Conservation (phyloP, 2,113 vertebrate species). For the Varanus salvator region DNA sequence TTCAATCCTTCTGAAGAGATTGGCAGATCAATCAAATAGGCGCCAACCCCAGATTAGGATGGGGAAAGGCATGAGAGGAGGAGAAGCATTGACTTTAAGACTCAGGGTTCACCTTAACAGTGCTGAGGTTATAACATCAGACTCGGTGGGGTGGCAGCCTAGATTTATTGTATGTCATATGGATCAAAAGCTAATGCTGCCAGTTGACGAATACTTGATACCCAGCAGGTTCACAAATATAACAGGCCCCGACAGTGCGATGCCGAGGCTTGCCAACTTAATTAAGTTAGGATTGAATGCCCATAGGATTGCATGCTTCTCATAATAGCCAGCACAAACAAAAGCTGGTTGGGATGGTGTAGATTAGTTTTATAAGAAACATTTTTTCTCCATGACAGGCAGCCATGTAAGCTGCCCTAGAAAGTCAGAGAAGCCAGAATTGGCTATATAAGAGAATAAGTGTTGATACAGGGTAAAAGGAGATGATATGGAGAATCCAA, state of each 20-base stretch:
- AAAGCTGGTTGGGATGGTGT: constrained; percentile 49
- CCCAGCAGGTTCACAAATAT: constrained; percentile 58
- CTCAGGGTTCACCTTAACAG: constrained; percentile 24
- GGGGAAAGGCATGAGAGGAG: not conserved
- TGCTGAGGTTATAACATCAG: constrained; percentile 27
- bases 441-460: not conserved
- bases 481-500: not conserved
- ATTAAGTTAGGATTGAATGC: constrained; percentile 73
- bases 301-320: constrained; percentile 36
- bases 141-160: constrained; percentile 43
- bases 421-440: not conserved
- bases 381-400: constrained; percentile 55
- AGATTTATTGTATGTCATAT: constrained; percentile 56
- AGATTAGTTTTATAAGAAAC: constrained; percentile 51
- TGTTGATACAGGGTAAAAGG: not conserved
- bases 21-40: constrained; percentile 12
- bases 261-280: constrained; percentile 66
- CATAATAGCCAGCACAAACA: constrained; percentile 62
- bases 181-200: constrained; percentile 63
- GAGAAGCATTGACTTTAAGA: constrained; percentile 37
- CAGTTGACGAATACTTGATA: constrained; percentile 55
- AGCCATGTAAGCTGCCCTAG: not conserved
- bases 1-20: not conserved
- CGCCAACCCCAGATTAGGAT: not conserved
- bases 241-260: constrained; percentile 48